These are phyloP conservation scores for Osmerus mordax DNA, from an alignment of 2,113 vertebrate genomes.

Conservation along the genomic window DNA sequence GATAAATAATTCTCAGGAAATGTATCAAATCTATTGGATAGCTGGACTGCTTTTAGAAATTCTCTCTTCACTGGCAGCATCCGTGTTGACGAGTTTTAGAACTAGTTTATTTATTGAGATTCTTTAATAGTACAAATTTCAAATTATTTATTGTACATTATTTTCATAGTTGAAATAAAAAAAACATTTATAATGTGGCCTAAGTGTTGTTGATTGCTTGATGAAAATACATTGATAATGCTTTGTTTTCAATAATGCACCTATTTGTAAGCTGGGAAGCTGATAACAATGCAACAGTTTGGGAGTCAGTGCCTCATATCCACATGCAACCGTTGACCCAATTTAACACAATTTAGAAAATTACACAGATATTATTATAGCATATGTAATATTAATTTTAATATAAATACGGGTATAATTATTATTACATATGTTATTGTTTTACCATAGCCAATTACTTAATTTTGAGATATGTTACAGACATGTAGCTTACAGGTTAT, in stretches of 20 bases:
- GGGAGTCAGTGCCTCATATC: neutral
- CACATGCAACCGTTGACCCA: neutral
- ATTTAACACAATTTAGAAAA: neutral
- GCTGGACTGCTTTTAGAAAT: constrained; percentile 73
- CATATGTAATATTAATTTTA: neutral
- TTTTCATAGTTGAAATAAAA: constrained; percentile 95
- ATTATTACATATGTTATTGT: constrained; percentile 2
- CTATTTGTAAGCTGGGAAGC: neutral
- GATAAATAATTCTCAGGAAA: constrained; percentile 79
- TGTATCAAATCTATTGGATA: constrained; percentile 51
- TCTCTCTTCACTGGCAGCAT: constrained; percentile 52
- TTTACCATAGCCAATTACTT: neutral
- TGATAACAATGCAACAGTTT: neutral
- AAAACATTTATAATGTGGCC: constrained; percentile 60
- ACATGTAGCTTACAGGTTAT: neutral
- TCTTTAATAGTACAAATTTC: constrained; percentile 85
- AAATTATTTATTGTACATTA: constrained; percentile 99
- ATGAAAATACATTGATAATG: neutral
- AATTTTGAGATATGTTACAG: neutral
- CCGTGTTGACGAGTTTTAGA: constrained; percentile 84
- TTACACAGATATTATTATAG: neutral
- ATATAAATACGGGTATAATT: neutral
- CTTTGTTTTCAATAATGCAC: neutral
- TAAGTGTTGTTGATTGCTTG: constrained; percentile 52
- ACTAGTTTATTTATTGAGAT: constrained; percentile 97